Evolutionary conservation across 2,113 vertebrate genomes (phyloP).

Genomic region (Apteryx owenii): DNA sequence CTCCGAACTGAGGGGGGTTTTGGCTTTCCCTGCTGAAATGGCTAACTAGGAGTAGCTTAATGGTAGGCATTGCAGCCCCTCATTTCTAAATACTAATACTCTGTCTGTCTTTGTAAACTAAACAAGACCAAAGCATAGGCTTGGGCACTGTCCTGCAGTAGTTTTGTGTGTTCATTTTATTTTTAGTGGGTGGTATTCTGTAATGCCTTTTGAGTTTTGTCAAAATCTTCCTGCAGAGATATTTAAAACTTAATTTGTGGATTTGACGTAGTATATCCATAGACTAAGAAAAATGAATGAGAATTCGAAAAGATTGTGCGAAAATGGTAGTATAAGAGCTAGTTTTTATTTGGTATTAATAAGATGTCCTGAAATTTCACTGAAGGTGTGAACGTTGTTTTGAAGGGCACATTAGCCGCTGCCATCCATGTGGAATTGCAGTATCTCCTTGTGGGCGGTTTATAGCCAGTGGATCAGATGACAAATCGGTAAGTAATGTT

Average conservation of each 20-base stretch:
- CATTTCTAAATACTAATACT: background rate
- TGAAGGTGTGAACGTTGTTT: slow-evolving; percentile 86
- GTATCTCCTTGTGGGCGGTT: slow-evolving; percentile 88
- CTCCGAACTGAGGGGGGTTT: background rate
- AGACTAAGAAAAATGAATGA: background rate
- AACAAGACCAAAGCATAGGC: background rate
- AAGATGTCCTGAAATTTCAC: background rate
- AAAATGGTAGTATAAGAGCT: background rate
- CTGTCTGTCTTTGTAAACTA: background rate
- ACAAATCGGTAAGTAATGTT: slow-evolving; percentile 81
- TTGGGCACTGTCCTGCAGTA: background rate
- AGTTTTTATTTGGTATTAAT: background rate
- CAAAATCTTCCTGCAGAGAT: background rate
- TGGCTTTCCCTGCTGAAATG: background rate
- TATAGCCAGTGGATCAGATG: slow-evolving; percentile 88
- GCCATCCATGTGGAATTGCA: slow-evolving; percentile 81
- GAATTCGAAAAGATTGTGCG: background rate
- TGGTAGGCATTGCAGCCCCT: background rate
- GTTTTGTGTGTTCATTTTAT: background rate
- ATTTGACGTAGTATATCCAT: background rate
- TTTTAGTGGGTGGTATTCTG: background rate
- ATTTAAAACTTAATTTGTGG: background rate
- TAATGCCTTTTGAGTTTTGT: background rate
- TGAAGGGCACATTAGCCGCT: slow-evolving; percentile 81
- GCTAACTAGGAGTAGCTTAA: background rate